A percentile compares a stretch with the other conserved stretches of the same genome.
Evolutionary conservation across 2,888 invertebrate genomes (phyloP).

Genomic region (Drosophila quinaria): DNA sequence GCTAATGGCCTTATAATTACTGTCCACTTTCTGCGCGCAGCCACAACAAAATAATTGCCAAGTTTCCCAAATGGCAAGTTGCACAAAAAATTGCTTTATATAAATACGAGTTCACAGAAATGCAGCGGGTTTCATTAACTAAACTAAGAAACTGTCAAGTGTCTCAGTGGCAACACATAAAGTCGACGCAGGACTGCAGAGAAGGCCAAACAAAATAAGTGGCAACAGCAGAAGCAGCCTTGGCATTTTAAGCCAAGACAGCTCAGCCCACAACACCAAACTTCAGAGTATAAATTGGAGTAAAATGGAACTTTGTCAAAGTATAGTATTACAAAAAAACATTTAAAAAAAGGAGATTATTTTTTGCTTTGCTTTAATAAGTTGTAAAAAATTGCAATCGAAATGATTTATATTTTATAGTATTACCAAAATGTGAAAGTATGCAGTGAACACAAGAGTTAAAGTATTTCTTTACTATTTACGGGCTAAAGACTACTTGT

Average conservation of each 20-base stretch:
- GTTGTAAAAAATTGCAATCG: too few species aligned
- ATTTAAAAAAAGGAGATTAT: too few species aligned
- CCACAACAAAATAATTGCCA: conserved; percentile 58
- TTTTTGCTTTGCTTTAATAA: too few species aligned
- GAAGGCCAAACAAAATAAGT: conserved; percentile 31
- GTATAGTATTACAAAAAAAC: not conserved
- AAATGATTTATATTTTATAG: too few species aligned
- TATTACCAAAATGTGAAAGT: too few species aligned
- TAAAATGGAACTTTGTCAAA: conserved; percentile 39
- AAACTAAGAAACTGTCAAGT: conserved; percentile 34
- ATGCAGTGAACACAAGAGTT: too few species aligned
- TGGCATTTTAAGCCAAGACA: conserved; percentile 35
- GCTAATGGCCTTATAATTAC: conserved; percentile 80
- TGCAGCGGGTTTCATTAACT: conserved; percentile 71
- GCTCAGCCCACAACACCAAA: conserved; percentile 19
- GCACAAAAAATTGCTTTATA: conserved; percentile 27
- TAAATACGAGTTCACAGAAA: conserved; percentile 46
- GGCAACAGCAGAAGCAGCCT: conserved; percentile 44
- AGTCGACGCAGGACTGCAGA: conserved; percentile 16
- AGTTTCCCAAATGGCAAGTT: conserved; percentile 45
- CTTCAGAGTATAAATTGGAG: not conserved
- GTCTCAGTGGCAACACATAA: conserved; percentile 24
- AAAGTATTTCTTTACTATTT: too few species aligned
- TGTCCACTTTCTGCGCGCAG: conserved; percentile 67
- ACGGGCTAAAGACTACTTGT: too few species aligned